These are phyloP conservation scores for Paraplagusia blochii DNA, from an alignment of 2,113 vertebrate species.

Conservation along the genomic window DNA sequence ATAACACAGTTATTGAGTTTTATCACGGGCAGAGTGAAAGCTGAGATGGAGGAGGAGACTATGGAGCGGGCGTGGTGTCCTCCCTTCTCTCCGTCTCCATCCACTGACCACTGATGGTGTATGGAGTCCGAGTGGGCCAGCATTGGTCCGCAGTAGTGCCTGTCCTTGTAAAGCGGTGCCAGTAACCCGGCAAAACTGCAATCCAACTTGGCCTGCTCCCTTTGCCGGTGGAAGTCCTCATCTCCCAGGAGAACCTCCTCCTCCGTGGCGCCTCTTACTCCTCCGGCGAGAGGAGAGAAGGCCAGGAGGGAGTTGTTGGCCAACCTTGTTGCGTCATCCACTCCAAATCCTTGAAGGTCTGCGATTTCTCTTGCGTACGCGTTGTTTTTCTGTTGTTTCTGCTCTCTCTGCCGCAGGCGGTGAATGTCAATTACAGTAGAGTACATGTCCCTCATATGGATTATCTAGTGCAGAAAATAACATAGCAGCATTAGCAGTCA, in stretches of 20 bases:
- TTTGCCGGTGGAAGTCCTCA: conserved; percentile 42
- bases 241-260: conserved; percentile 79
- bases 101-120: conserved; percentile 67
- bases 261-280: conserved; percentile 66
- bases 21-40: conserved; percentile 95
- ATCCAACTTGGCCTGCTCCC: conserved; percentile 44
- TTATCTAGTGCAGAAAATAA: conserved; percentile 71
- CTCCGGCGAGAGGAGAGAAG: conserved; percentile 70
- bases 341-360: conserved; percentile 72
- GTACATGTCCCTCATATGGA: conserved; percentile 99
- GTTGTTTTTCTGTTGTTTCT: conserved; percentile 80
- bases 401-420: conserved; percentile 84
- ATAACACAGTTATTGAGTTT: conserved; percentile 99
- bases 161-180: conserved; percentile 83
- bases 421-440: conserved; percentile 98
- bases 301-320: conserved; percentile 81
- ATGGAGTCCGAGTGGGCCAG: conserved; percentile 34
- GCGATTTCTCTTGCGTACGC: conserved; percentile 51
- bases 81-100: conserved; percentile 73
- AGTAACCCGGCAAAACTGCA: conserved; percentile 71
- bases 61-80: conserved; percentile 92
- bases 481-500: not conserved
- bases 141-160: conserved; percentile 67
- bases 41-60: conserved; percentile 94
- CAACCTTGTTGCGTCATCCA: conserved; percentile 73